Conservation (phyloP, 2,888 invertebrate genomes). For the Oscheius onirici region DNA sequence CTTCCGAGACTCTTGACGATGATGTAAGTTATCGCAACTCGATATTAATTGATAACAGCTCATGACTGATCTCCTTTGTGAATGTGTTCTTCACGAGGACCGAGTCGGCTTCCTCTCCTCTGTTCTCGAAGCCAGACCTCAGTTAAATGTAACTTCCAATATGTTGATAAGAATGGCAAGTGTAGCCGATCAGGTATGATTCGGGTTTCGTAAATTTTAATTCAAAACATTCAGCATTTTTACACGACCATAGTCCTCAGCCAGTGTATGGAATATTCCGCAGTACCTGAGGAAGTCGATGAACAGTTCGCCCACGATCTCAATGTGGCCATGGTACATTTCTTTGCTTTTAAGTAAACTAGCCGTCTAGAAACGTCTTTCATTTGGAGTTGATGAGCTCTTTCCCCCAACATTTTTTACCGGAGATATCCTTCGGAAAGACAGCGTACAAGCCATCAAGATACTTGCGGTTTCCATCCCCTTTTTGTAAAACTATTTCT, state of each 20-base stretch:
- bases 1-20: slow-evolving; percentile 48
- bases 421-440: slow-evolving; percentile 45
- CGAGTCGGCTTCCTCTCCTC: slow-evolving; percentile 53
- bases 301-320: slow-evolving; percentile 57
- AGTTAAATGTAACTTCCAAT: slow-evolving; percentile 48
- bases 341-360: not conserved
- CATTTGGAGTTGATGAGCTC: slow-evolving; percentile 59
- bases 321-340: slow-evolving; percentile 56
- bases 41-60: not conserved
- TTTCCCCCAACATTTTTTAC: slow-evolving; percentile 58
- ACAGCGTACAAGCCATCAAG: slow-evolving; percentile 51
- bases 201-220: not conserved
- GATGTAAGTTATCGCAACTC: slow-evolving; percentile 27
- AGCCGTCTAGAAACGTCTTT: slow-evolving; percentile 52
- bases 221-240: slow-evolving; percentile 56
- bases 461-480: slow-evolving; percentile 38
- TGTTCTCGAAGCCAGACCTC: slow-evolving; percentile 43
- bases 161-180: slow-evolving; percentile 61
- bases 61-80: slow-evolving; percentile 46
- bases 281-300: slow-evolving; percentile 53
- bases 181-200: slow-evolving; percentile 51
- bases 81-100: slow-evolving; percentile 48
- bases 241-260: slow-evolving; percentile 66
- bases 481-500: no score
- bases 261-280: slow-evolving; percentile 62